These are phyloP conservation scores for Aphidius ervi DNA, from an alignment of 1,140 invertebrate species.

Conservation along the genomic window DNA sequence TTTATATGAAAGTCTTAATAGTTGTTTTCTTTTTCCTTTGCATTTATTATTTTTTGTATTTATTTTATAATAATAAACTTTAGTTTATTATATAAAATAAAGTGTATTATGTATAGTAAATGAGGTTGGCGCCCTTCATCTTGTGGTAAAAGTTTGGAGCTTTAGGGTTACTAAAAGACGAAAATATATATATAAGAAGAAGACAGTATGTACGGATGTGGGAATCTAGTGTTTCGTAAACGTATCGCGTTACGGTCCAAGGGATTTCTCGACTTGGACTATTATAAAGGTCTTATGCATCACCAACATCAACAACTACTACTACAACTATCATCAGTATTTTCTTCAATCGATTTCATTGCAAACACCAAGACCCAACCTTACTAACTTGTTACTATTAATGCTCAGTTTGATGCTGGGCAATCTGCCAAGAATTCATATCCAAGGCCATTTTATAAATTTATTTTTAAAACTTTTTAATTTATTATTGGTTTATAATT, in stretches of 20 bases:
- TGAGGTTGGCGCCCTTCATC: too few species aligned
- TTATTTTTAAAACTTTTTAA: not conserved
- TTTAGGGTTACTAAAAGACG: too few species aligned
- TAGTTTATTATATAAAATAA: too few species aligned
- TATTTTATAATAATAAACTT: too few species aligned
- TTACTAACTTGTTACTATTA: constrained; percentile 2
- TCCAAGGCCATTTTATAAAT: constrained; percentile 4
- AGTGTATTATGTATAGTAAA: too few species aligned
- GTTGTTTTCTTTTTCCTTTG: too few species aligned
- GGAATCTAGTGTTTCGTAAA: constrained; percentile 31
- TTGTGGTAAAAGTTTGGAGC: too few species aligned
- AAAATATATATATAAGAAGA: not conserved
- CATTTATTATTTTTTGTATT: too few species aligned
- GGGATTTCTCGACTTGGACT: constrained; percentile 17
- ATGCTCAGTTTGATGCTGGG: constrained; percentile 6
- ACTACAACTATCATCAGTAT: too few species aligned
- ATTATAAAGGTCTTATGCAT: constrained; percentile 24
- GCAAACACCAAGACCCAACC: not conserved
- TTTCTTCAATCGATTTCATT: too few species aligned
- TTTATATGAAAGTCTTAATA: too few species aligned
- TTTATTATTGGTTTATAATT: not conserved
- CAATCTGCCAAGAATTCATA: constrained; percentile 5
- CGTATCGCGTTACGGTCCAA: constrained; percentile 36
- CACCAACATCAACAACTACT: too few species aligned
- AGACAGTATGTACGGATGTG: constrained; percentile 26